Percentiles rank a stretch among this genome's conserved stretches.
Conservation (phyloP, 2,113 vertebrate genomes). For the Semicossyphus pulcher region DNA sequence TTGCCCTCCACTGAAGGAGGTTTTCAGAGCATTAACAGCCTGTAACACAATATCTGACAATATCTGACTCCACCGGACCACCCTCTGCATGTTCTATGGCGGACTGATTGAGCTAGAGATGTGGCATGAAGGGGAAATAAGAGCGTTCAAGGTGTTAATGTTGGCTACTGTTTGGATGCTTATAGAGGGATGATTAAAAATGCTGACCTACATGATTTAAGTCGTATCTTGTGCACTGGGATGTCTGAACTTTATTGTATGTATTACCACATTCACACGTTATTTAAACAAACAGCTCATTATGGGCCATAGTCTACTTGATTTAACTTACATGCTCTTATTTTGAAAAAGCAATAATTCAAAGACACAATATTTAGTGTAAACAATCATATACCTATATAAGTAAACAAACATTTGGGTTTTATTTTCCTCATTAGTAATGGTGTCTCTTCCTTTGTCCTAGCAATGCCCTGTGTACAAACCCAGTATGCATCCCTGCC, state of each 20-base stretch:
- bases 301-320: neutral
- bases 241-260: neutral
- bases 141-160: slow-evolving; percentile 23
- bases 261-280: neutral
- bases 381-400: too few relatives aligned
- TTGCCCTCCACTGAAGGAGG: slow-evolving; percentile 73
- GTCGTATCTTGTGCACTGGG: neutral
- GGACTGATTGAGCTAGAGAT: slow-evolving; percentile 32
- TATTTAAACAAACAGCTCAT: neutral
- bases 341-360: neutral
- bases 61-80: slow-evolving; percentile 51
- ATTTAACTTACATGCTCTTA: slow-evolving; percentile 2
- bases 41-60: slow-evolving; percentile 74
- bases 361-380: too few relatives aligned
- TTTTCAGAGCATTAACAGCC: slow-evolving; percentile 71
- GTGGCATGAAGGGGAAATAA: slow-evolving; percentile 45
- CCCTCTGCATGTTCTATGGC: slow-evolving; percentile 56
- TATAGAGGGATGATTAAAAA: slow-evolving; percentile 6
- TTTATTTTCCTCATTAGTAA: slow-evolving; percentile 28
- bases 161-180: slow-evolving; percentile 40
- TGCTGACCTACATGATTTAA: neutral
- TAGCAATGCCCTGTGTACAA: slow-evolving; percentile 98
- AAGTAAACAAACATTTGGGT: neutral
- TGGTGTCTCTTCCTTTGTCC: slow-evolving; percentile 27
- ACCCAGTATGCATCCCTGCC: slow-evolving; percentile 88